Base-by-base conservation (phyloP, 1,140 invertebrate genomes). In the Listronotus oregonensis region DNA sequence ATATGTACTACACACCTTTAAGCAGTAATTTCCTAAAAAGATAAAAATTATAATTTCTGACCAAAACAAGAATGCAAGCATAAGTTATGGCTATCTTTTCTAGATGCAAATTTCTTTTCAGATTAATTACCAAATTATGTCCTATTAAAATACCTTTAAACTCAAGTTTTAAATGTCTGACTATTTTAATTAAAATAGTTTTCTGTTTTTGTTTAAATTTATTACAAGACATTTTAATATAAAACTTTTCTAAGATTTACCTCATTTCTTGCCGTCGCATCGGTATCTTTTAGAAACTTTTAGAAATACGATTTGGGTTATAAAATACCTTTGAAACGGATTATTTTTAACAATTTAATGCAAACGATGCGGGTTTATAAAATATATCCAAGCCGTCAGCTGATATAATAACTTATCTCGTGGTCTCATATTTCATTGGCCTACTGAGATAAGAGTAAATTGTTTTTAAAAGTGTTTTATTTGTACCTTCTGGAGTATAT, bases 101-200 rank as follows among this genome's bases (percentile, higher is more conserved):
- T 32, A 46, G 42, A 57, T 57, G 55, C 55, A 57, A 40, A 57
- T 57, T 57, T 57, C 11, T 42, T 27, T 11, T 17, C 10, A 49
- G 21, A 60, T 60, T 60, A 49, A 60, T 49, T 42, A 50, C 34
- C 57, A 37, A 49, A 60, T 47, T 60, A 60, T 37, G 15, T 32
- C 39, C 57, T 50, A 60, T 60, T 60, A 60, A 60, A 60, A 60
- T 60, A 39, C 57, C 57, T 15, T 5, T 17, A 27, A 60, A 49
- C 8, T 55, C 15, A 37, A 37, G 8, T 37, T 37, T 37, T 37
- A 37, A 37, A 37, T 37, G 34, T 3, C 34, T 37, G 21, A 37
- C 34, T 1, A 7, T 37, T 37, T 51, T 51, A 27, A 51, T 51
- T 51, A 14, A 51, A 27, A 51, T 51, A 51, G 21, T 51, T 51